phyloP scores from a whole-genome alignment of 2,113 vertebrate genomes.

The Ageneiosus marmoratus region DNA sequence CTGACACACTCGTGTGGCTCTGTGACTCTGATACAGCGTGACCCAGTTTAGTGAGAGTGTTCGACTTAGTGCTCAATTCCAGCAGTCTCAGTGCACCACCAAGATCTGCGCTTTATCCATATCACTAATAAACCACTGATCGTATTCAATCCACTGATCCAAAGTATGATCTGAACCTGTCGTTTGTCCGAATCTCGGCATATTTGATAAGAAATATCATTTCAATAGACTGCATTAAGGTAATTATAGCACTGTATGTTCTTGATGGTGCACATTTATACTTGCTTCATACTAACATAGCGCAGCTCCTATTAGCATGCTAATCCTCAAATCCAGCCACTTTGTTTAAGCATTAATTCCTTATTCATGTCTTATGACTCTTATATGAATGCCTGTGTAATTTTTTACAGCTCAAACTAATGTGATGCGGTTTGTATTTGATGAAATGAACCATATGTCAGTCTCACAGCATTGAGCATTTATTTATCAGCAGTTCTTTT shows the following conservation, averaged over 20 bases:
- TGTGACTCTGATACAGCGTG: constrained; percentile 32
- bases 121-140: neutral
- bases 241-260: neutral
- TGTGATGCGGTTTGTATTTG: constrained; percentile 35
- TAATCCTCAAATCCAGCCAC: neutral
- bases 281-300: constrained; percentile 10
- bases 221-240: neutral
- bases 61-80: neutral
- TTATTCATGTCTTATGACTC: neutral
- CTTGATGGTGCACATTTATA: neutral
- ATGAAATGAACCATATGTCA: constrained; percentile 8
- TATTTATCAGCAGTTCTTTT: neutral
- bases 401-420: constrained; percentile 16
- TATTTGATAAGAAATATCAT: neutral
- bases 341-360: neutral
- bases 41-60: constrained; percentile 38
- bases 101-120: neutral
- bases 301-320: neutral
- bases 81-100: neutral
- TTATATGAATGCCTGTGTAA: neutral
- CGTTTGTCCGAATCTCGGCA: neutral
- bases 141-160: neutral
- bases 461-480: neutral
- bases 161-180: neutral
- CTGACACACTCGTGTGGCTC: constrained; percentile 1